phyloP scores from a whole-genome alignment of 2,797 vertebrate genomes.

The Peromyscus melanophrys region DNA sequence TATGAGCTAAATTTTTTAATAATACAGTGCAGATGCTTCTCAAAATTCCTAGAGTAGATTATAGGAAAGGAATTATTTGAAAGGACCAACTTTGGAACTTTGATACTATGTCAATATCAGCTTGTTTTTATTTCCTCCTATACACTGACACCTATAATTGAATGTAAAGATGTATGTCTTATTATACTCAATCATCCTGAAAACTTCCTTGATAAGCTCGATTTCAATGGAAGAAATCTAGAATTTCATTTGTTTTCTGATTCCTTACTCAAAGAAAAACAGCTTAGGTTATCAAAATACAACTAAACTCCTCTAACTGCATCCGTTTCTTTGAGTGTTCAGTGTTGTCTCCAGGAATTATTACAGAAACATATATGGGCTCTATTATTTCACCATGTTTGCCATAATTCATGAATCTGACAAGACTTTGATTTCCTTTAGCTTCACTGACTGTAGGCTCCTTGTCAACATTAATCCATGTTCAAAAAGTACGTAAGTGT shows the following conservation, averaged over 20 bases:
- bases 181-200: conserved; percentile 67
- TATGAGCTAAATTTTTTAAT: conserved; percentile 6
- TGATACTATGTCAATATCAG: conserved; percentile 20
- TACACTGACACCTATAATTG: conserved; percentile 52
- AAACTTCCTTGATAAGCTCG: conserved; percentile 79
- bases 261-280: conserved; percentile 65
- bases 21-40: not conserved
- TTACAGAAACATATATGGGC: conserved; percentile 65
- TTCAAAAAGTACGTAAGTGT: conserved; percentile 83
- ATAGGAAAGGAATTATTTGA: not conserved
- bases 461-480: conserved; percentile 84
- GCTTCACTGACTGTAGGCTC: conserved; percentile 73
- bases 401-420: conserved; percentile 84
- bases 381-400: conserved; percentile 72
- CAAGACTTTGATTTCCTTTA: conserved; percentile 77
- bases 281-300: conserved; percentile 72
- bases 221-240: conserved; percentile 77
- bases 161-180: conserved; percentile 27
- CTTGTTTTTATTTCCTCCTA: not conserved
- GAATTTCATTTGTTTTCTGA: conserved; percentile 75
- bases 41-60: not conserved
- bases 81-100: not conserved
- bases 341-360: conserved; percentile 34
- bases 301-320: conserved; percentile 27
- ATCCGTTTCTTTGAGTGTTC: conserved; percentile 32